Percentiles rank a stretch among this genome's conserved stretches.
Evolutionary conservation across 2,113 vertebrate genomes (phyloP).

Genomic region (Hippopotamus amphibius): DNA sequence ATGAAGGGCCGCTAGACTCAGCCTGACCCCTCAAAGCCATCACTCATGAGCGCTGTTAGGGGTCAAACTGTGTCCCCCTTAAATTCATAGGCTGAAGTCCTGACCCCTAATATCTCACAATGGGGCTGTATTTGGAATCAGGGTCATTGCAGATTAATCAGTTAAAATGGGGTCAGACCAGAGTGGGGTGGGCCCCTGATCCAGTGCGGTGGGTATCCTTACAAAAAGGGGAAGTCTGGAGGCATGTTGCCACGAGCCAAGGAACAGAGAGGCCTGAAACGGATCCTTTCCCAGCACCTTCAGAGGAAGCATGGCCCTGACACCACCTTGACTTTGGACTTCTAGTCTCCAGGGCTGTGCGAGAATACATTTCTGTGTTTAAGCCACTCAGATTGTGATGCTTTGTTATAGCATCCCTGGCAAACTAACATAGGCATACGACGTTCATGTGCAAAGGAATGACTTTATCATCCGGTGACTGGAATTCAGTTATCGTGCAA

Average conservation of each 20-base stretch:
- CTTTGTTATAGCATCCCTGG: neutral
- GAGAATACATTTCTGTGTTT: neutral
- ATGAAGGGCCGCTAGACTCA: neutral
- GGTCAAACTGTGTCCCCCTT: neutral
- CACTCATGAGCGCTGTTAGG: neutral
- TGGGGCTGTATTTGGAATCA: neutral
- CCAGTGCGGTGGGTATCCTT: neutral
- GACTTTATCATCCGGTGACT: neutral
- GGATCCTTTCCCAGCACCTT: neutral
- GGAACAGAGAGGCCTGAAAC: neutral
- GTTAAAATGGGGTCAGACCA: neutral
- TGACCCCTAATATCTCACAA: neutral
- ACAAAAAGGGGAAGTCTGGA: neutral
- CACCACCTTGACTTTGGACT: neutral
- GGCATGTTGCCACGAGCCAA: neutral
- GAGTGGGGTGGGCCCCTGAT: neutral
- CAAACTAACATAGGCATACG: neutral
- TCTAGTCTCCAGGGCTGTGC: neutral
- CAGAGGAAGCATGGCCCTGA: neutral
- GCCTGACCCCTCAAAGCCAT: neutral
- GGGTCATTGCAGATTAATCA: neutral
- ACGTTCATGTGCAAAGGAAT: neutral
- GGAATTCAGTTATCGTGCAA: neutral
- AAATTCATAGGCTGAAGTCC: neutral
- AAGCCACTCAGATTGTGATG: neutral